These are phyloP conservation scores for Eumerus sabulonum DNA, from an alignment of 2,888 invertebrate species.

Conservation along the genomic window DNA sequence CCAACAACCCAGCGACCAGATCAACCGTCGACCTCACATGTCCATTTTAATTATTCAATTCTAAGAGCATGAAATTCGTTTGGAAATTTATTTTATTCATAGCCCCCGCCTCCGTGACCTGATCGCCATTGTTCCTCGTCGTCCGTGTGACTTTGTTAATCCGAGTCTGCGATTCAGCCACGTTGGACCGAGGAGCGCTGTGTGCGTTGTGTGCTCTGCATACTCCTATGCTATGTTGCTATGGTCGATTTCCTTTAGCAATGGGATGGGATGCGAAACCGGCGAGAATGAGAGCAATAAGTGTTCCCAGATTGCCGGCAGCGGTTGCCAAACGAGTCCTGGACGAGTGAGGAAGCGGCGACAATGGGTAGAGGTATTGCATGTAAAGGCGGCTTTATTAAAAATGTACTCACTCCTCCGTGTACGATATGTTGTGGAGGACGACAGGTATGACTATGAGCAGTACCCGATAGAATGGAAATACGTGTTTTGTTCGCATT, in stretches of 20 bases:
- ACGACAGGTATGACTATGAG: constrained; percentile 47
- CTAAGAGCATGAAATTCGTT: constrained; percentile 60
- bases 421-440: constrained; percentile 30
- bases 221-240: too few species aligned
- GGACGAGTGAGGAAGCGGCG: not conserved
- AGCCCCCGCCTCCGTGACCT: constrained; percentile 3
- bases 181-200: too few species aligned
- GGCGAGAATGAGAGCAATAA: constrained; percentile 48
- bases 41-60: constrained; percentile 67
- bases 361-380: constrained; percentile 40
- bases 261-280: constrained; percentile 13
- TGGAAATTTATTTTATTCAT: constrained; percentile 23
- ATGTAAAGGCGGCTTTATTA: constrained; percentile 50
- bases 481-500: constrained; percentile 62
- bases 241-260: constrained; percentile 13
- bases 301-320: constrained; percentile 42
- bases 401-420: constrained; percentile 38
- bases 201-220: too few species aligned
- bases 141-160: too few species aligned
- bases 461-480: too few species aligned
- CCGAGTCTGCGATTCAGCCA: too few species aligned
- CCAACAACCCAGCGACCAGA: constrained; percentile 3
- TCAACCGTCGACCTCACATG: not conserved
- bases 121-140: not conserved
- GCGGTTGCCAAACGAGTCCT: not conserved